Evolutionary conservation across 2,888 invertebrate genomes (phyloP).

Genomic region (Thereva unica): DNA sequence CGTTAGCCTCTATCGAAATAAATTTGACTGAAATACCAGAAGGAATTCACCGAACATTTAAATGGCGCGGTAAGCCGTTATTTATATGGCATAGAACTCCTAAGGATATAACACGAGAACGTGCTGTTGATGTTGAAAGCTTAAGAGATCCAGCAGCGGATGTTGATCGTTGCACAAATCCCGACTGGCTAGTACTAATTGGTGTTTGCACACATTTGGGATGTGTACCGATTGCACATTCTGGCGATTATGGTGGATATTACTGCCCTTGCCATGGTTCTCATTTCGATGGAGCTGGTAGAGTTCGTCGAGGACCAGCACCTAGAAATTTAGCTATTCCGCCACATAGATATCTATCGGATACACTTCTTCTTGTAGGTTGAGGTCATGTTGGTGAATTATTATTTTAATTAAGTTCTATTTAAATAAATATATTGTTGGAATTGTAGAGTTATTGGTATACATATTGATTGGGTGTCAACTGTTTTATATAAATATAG

Average conservation of each 20-base stretch:
- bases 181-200: conserved; percentile 87
- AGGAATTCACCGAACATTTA: conserved; percentile 86
- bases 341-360: conserved; percentile 69
- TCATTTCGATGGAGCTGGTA: conserved; percentile 92
- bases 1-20: conserved; percentile 88
- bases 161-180: conserved; percentile 70
- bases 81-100: conserved; percentile 71
- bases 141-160: conserved; percentile 87
- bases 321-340: conserved; percentile 93
- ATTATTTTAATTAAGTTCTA: too few relatives aligned
- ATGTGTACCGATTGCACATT: conserved; percentile 89
- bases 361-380: conserved; percentile 73
- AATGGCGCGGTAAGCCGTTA: conserved; percentile 90
- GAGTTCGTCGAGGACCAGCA: conserved; percentile 93
- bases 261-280: conserved; percentile 98
- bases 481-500: too few relatives aligned
- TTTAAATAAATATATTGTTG: too few relatives aligned
- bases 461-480: too few relatives aligned
- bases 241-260: conserved; percentile 89
- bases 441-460: too few relatives aligned
- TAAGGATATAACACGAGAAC: conserved; percentile 75
- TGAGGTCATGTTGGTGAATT: too few relatives aligned
- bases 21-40: conserved; percentile 85
- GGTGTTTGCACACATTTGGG: conserved; percentile 94
- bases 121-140: conserved; percentile 67